Base-by-base conservation (phyloP, 37 sponge, comb jelly and placozoan genomes). In the Theonella swinhoei region DNA sequence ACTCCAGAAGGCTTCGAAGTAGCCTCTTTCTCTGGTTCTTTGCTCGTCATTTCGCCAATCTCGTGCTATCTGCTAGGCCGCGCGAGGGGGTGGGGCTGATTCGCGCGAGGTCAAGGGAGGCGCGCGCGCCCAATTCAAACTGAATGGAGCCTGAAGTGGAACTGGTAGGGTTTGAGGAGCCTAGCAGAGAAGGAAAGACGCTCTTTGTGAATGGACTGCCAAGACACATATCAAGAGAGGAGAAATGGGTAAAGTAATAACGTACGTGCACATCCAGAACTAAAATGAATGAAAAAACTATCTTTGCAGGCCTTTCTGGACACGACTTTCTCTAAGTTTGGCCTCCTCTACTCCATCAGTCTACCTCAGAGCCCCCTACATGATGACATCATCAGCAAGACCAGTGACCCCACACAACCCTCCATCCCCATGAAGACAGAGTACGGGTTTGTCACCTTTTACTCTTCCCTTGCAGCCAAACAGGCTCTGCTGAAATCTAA, bases 371-470 rank as follows among this genome's bases (percentile, higher is more conserved):
- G 26, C 42, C 32, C 80, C 20, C 42, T 32, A 3, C 0, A 1
- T 42, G 68, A 29, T 8, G 79, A 19, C 38, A 31, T n/a, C 3
- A 35, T 23, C 29, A n/a, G n/a, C n/a, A n/a, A n/a, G n/a, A 35
- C 71, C 36, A 70, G 22, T 33, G 30, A 20, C 17, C 60, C 19
- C 19, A 19, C 11, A 58, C 19, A 19, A 58, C 19, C 11, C 17
- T 58, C 17, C 19, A 19, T 58, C 17, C 60, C 60, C 19, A 20
- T 11, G 17, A 14, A 47, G 54, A n/a, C 29, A 0, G 66, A 75
- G 65, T 83, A 83, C 29, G 84, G 35, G 30, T 83, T 83, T 83
- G 84, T 83, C 31, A 74, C 28, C 35, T 83, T 66, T 38, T 83
- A 83, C 76, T 83, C 84, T 19, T 17, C 29, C n/a, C 28, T 5